Conservation (phyloP, 2,888 invertebrate species). For the Melanchra persicariae region DNA sequence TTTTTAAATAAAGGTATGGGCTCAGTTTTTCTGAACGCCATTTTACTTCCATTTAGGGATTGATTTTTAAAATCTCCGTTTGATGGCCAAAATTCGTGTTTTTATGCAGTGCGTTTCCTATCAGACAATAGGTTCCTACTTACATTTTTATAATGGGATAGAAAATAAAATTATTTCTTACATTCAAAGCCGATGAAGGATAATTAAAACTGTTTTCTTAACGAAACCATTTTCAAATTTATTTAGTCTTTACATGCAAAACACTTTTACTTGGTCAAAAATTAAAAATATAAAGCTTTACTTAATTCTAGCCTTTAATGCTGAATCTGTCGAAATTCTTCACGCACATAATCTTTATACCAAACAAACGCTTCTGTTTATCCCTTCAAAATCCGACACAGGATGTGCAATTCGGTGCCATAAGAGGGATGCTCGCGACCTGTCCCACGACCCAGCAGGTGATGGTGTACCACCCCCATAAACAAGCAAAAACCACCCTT, state of each 20-base stretch:
- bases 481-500: slow-evolving; percentile 56
- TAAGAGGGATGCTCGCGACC: slow-evolving; percentile 88
- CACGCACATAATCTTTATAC: slow-evolving; percentile 28
- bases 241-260: background rate
- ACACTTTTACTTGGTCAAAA: no score
- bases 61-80: background rate
- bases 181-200: background rate
- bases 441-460: slow-evolving; percentile 89
- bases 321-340: slow-evolving; percentile 3
- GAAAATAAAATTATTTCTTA: background rate
- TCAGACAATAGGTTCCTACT: background rate
- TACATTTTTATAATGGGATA: background rate
- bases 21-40: background rate
- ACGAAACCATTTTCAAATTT: background rate
- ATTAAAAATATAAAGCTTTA: background rate
- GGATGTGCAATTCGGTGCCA: slow-evolving; percentile 82
- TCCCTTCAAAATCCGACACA: slow-evolving; percentile 72
- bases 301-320: background rate
- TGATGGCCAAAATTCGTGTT: rapidly evolving
- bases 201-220: no score
- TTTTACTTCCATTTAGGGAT: background rate
- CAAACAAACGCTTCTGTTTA: slow-evolving; percentile 50
- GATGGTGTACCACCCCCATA: slow-evolving; percentile 75
- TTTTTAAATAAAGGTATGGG: background rate
- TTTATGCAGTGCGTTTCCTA: background rate